A percentile compares a stretch with the other conserved stretches of the same genome.
Evolutionary conservation across 2,113 vertebrate genomes (phyloP).

Genomic region (Cyprinodon tularosa): DNA sequence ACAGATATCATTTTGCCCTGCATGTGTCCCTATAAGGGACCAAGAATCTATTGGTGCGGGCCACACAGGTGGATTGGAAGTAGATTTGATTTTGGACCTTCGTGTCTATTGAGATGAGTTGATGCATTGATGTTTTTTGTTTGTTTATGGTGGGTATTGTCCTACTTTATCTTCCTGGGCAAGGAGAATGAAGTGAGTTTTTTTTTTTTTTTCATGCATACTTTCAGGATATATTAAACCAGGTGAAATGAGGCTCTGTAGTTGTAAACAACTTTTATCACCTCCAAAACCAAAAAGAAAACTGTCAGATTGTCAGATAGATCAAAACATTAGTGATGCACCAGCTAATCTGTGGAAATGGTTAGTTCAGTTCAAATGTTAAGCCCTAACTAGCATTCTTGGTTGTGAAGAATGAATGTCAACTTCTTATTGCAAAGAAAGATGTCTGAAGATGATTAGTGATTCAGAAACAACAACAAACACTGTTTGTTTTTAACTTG

Average conservation of each 20-base stretch:
- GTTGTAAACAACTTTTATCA: slow-evolving; percentile 33
- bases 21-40: slow-evolving; percentile 29
- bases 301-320: not conserved
- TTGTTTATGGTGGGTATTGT: slow-evolving; percentile 41
- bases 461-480: not conserved
- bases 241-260: slow-evolving; percentile 20
- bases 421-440: not conserved
- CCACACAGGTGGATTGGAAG: slow-evolving; percentile 54
- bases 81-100: slow-evolving; percentile 43
- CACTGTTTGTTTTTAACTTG: not conserved
- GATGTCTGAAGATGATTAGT: not conserved
- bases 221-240: not conserved
- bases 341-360: not conserved
- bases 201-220: slow-evolving; percentile 31
- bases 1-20: slow-evolving; percentile 16
- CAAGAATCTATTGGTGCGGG: slow-evolving; percentile 46
- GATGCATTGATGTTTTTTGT: too few species aligned
- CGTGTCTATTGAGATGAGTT: not conserved
- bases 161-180: slow-evolving; percentile 22
- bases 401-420: too few species aligned
- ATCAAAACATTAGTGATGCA: not conserved
- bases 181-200: not conserved
- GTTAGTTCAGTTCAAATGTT: too few species aligned
- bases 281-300: slow-evolving; percentile 20
- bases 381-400: too few species aligned